These are phyloP conservation scores for Anorthoa munda DNA, from an alignment of 2,888 invertebrate genomes.

Conservation along the genomic window DNA sequence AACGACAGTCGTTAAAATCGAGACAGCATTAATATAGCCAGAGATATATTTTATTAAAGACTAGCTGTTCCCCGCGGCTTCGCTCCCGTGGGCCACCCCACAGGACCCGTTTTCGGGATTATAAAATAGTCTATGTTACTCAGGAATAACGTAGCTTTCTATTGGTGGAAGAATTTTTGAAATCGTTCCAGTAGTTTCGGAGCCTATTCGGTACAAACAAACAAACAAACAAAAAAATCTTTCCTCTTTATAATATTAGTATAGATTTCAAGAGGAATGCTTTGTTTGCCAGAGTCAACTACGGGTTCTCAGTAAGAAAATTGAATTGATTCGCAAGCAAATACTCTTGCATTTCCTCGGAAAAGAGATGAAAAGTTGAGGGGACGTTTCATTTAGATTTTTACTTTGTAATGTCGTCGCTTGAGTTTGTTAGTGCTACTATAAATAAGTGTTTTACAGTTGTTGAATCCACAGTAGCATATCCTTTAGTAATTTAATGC, in stretches of 20 bases:
- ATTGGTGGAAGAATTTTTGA: too few species aligned
- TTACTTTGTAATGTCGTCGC: not conserved
- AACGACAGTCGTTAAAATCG: conserved; percentile 4
- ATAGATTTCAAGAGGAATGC: not conserved
- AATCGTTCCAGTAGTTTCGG: too few species aligned
- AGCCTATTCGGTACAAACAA: too few species aligned
- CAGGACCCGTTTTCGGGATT: too few species aligned
- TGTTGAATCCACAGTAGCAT: not conserved
- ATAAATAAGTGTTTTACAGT: not conserved
- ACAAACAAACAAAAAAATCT: too few species aligned
- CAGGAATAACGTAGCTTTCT: too few species aligned
- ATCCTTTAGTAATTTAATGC: too few species aligned
- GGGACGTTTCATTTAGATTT: conserved; percentile 4
- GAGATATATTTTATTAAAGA: conserved; percentile 36
- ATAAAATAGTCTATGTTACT: too few species aligned
- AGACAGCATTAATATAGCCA: conserved; percentile 17
- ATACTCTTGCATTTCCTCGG: conserved; percentile 4
- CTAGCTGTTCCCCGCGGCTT: too few species aligned
- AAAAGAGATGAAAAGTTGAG: not conserved
- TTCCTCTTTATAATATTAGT: too few species aligned
- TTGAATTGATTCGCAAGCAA: conserved; percentile 17
- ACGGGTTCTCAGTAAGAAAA: not conserved
- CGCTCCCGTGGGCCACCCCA: too few species aligned
- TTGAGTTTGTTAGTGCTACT: not conserved
- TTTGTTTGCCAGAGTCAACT: not conserved